Conservation (phyloP, 2,113 vertebrate species). For the Gnathonemus longibarbis region DNA sequence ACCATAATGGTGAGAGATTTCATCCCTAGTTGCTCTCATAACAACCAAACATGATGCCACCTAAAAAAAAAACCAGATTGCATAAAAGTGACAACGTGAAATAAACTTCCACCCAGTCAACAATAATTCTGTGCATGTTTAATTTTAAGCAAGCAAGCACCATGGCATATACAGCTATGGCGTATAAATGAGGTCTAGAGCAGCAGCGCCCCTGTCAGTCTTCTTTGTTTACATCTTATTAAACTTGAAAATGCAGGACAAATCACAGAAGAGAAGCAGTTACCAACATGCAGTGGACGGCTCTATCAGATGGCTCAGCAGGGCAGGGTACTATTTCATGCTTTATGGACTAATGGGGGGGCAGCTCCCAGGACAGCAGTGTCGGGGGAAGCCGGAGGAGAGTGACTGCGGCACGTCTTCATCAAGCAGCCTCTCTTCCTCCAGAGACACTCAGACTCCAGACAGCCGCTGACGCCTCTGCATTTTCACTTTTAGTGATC, state of each 20-base stretch:
- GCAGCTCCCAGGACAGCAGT: not conserved
- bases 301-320: not conserved
- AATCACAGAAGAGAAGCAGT: not conserved
- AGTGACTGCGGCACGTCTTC: not conserved
- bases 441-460: not conserved
- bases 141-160: not conserved
- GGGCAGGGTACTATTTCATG: not conserved
- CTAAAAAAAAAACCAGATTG: not conserved
- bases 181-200: not conserved
- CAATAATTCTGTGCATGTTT: not conserved
- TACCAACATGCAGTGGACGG: not conserved
- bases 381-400: not conserved
- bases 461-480: not conserved
- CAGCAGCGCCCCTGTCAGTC: not conserved
- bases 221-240: not conserved
- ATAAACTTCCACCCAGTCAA: not conserved
- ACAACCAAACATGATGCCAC: not conserved
- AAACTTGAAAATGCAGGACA: not conserved
- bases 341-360: not conserved
- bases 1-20: not conserved
- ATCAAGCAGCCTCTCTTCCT: not conserved
- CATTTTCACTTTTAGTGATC: not conserved
- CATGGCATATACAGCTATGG: not conserved
- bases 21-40: not conserved
- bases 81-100: not conserved